phyloP scores from a whole-genome alignment of 2,113 vertebrate genomes.

The Myanophis thanlyinensis region DNA sequence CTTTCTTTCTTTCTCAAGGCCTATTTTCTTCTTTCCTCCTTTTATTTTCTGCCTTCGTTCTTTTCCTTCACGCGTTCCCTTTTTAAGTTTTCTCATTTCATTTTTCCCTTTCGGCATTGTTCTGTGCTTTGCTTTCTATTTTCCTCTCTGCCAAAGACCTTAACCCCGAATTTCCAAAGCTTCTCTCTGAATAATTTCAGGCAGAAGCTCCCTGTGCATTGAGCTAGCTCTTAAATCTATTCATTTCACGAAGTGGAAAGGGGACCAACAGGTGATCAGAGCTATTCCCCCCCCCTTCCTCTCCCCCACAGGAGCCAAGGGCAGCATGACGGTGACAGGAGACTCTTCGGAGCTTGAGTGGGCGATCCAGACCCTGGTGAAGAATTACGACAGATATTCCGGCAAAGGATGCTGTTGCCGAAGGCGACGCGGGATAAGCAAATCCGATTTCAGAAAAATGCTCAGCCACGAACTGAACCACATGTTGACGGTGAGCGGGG shows the following conservation, averaged over 20 bases:
- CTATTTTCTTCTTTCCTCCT: neutral
- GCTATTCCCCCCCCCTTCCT: too few relatives aligned
- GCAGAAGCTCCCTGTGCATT: neutral
- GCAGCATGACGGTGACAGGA: neutral
- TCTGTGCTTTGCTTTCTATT: neutral
- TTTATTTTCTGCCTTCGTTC: neutral
- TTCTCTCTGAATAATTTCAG: neutral
- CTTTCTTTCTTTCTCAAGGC: neutral
- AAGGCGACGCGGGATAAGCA: conserved; percentile 69
- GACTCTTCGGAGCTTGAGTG: conserved; percentile 70
- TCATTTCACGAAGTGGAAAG: neutral
- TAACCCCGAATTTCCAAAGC: neutral
- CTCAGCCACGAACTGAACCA: conserved; percentile 75
- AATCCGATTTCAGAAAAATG: conserved; percentile 76
- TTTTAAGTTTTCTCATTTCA: neutral
- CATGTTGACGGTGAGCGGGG: conserved; percentile 70
- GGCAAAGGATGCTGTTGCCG: conserved; percentile 69
- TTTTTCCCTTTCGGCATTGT: neutral
- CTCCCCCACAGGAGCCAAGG: neutral
- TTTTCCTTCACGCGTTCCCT: neutral
- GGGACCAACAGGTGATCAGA: neutral
- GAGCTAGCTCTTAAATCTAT: neutral
- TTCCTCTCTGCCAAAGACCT: neutral
- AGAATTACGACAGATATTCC: conserved; percentile 75
- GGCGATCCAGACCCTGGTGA: conserved; percentile 73